These are phyloP conservation scores for Drosophila neocordata DNA, from an alignment of 1,140 invertebrate species.

Conservation along the genomic window DNA sequence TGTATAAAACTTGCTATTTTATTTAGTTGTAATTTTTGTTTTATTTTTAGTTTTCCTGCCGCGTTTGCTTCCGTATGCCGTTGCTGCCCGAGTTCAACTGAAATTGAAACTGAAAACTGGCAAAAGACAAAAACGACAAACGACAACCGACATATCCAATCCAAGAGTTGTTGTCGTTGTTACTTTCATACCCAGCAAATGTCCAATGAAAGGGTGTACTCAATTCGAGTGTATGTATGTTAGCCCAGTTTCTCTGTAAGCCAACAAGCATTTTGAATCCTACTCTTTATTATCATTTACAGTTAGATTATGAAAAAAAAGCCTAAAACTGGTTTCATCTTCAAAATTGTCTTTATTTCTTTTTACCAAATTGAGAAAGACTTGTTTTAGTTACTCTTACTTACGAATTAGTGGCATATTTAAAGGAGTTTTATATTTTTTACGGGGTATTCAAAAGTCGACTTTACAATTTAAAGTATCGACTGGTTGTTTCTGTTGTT, in stretches of 20 bases:
- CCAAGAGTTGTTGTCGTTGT: conserved; percentile 8
- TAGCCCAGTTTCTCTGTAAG: neutral
- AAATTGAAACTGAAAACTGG: conserved; percentile 76
- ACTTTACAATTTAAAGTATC: neutral
- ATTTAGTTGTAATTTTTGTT: neutral
- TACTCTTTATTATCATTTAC: neutral
- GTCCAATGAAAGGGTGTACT: neutral
- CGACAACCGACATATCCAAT: conserved; percentile 40
- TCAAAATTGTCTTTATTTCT: no score
- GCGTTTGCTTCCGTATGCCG: conserved; percentile 74
- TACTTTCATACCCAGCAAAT: neutral
- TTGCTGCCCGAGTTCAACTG: conserved; percentile 77
- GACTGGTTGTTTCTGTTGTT: neutral
- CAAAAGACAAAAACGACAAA: conserved; percentile 63
- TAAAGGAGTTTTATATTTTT: no score
- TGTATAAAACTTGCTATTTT: neutral
- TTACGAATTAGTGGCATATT: no score
- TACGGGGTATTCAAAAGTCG: neutral
- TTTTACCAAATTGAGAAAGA: no score
- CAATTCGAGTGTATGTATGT: neutral
- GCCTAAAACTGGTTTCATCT: no score
- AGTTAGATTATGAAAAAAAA: no score
- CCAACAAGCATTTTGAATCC: neutral
- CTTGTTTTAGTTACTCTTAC: no score
- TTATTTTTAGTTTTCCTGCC: conserved; percentile 26